A percentile compares a stretch with the other conserved stretches of the same genome.
phyloP scores from a whole-genome alignment of 2,888 invertebrate species.

The Amphipyra tragopoginis region DNA sequence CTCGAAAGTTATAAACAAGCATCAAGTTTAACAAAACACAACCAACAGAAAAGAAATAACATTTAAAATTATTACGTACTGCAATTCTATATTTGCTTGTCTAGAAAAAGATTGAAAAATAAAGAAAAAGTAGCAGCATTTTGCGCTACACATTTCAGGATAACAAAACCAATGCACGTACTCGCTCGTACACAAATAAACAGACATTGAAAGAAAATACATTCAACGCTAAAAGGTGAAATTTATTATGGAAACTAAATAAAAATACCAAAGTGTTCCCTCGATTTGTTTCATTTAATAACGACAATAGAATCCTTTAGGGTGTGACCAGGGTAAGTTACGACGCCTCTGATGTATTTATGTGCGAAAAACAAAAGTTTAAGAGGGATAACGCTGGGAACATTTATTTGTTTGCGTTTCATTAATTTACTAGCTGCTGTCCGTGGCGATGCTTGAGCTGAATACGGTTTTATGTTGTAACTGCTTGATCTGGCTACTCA shows the following conservation, averaged over 20 bases:
- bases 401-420: conserved; percentile 58
- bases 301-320: conserved; percentile 69
- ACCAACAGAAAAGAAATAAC: too few relatives aligned
- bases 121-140: background rate
- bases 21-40: too few relatives aligned
- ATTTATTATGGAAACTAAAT: conserved; percentile 66
- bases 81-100: background rate
- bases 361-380: conserved; percentile 61
- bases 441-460: background rate
- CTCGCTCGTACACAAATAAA: conserved; percentile 40
- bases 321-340: conserved; percentile 63
- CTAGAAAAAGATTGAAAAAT: background rate
- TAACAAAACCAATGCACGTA: conserved; percentile 33
- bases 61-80: too few relatives aligned
- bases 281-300: conserved; percentile 75
- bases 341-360: conserved; percentile 62
- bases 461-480: background rate
- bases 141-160: background rate
- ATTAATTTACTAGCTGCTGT: conserved; percentile 45
- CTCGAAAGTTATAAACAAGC: too few relatives aligned
- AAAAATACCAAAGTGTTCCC: conserved; percentile 68
- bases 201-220: conserved; percentile 35
- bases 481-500: too few relatives aligned
- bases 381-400: conserved; percentile 43
- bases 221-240: conserved; percentile 54